A percentile compares a stretch with the other conserved stretches of the same genome.
These are phyloP conservation scores for Rhaphigaster nebulosa DNA, from an alignment of 2,888 invertebrate species.

Conservation along the genomic window DNA sequence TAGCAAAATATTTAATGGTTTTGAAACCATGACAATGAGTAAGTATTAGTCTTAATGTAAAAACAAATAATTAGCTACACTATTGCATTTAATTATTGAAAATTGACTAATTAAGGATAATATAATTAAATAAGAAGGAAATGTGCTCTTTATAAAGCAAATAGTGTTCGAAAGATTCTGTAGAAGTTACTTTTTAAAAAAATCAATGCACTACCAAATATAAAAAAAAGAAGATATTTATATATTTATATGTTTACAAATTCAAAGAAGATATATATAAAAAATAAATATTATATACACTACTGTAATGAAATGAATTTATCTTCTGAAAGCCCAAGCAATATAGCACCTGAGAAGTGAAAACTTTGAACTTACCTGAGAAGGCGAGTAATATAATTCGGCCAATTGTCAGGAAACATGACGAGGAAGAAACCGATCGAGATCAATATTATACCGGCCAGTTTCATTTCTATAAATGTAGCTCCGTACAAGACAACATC, in stretches of 20 bases:
- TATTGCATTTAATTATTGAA: constrained; percentile 2
- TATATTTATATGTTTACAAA: constrained; percentile 54
- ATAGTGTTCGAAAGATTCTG: constrained; percentile 58
- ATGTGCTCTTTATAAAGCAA: constrained; percentile 53
- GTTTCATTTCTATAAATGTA: constrained; percentile 93
- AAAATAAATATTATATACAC: constrained; percentile 59
- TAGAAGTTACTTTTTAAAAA: constrained; percentile 59
- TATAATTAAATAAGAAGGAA: constrained; percentile 45
- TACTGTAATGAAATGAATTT: constrained; percentile 52
- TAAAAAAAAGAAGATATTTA: constrained; percentile 42
- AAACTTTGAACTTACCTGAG: constrained; percentile 77
- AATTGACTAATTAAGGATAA: background rate
- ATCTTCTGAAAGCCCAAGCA: constrained; percentile 48
- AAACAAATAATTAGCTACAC: constrained; percentile 16
- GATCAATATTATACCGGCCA: constrained; percentile 93
- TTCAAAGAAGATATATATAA: constrained; percentile 63
- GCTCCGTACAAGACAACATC: constrained; percentile 89
- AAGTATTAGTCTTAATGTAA: background rate
- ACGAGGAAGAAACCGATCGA: constrained; percentile 92
- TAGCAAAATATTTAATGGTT: background rate
- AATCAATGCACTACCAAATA: constrained; percentile 59
- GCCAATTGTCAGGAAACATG: constrained; percentile 97
- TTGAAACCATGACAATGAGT: background rate
- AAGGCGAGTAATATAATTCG: constrained; percentile 91
- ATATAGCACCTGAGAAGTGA: constrained; percentile 60